A percentile compares a stretch with the other conserved stretches of the same genome.
Conservation (phyloP, 1,140 invertebrate genomes). For the Pemphigus obesinymphae region DNA sequence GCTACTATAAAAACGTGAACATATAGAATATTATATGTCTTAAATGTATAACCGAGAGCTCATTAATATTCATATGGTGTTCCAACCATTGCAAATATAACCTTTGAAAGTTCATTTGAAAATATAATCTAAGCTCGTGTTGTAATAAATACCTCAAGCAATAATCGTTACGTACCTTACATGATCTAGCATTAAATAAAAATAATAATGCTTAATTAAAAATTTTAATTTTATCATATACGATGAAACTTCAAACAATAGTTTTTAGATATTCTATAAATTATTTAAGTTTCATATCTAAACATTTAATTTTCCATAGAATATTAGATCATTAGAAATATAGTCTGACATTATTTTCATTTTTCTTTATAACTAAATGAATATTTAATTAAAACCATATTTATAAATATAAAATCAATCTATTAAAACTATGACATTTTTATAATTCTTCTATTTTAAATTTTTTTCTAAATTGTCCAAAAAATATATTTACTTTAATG, state of each 20-base stretch:
- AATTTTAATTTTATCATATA: neutral
- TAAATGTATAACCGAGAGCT: neutral
- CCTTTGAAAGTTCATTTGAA: neutral
- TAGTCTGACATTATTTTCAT: neutral
- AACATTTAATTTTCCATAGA: neutral
- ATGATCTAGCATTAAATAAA: neutral
- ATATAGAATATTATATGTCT: slow-evolving; percentile 2
- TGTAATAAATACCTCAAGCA: neutral
- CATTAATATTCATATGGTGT: slow-evolving; percentile 28
- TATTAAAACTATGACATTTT: neutral
- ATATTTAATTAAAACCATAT: neutral
- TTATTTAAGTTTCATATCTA: neutral
- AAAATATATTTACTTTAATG: too few species aligned
- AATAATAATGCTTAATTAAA: neutral
- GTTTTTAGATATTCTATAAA: neutral
- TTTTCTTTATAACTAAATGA: too few species aligned
- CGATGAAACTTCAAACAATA: neutral
- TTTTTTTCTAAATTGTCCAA: neutral
- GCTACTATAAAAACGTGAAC: neutral
- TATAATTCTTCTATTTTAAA: neutral
- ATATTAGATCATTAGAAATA: neutral
- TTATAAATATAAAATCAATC: neutral
- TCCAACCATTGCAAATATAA: neutral
- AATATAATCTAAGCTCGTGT: neutral
- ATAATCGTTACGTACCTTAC: neutral